A percentile compares a stretch with the other conserved stretches of the same genome.
phyloP scores from a whole-genome alignment of 1,140 invertebrate species.

The Hycleus phaleratus region DNA sequence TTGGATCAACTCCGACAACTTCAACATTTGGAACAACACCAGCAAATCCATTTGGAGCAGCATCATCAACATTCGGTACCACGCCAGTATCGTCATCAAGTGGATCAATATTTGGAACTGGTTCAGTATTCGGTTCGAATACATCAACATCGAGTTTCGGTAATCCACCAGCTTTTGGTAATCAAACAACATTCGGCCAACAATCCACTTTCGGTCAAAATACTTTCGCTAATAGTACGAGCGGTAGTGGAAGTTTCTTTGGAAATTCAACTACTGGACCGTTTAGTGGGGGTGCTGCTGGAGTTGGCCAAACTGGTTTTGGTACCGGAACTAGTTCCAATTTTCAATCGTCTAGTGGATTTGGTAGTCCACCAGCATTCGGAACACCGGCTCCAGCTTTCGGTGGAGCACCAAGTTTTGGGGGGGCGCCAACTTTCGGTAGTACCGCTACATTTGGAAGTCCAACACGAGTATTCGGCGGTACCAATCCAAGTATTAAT shows the following conservation, averaged over 20 bases:
- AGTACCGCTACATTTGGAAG: conserved; percentile 45
- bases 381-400: conserved; percentile 45
- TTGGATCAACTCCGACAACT: conserved; percentile 19
- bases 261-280: conserved; percentile 19
- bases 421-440: conserved; percentile 45
- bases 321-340: conserved; percentile 19
- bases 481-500: conserved; percentile 18
- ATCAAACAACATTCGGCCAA: conserved; percentile 21
- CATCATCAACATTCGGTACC: conserved; percentile 5
- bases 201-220: conserved; percentile 21
- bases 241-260: conserved; percentile 2
- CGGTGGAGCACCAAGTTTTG: conserved; percentile 46
- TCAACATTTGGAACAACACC: conserved; percentile 10
- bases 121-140: conserved; percentile 3
- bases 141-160: conserved; percentile 1
- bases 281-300: conserved; percentile 32
- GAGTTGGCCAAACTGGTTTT: conserved; percentile 39
- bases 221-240: conserved; percentile 20
- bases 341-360: conserved; percentile 36
- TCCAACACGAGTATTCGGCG: conserved; percentile 43
- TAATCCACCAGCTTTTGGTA: conserved; percentile 25
- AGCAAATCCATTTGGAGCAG: conserved; percentile 23
- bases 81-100: conserved; percentile 9
- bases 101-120: conserved; percentile 7
- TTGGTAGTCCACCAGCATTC: conserved; percentile 44